Base-by-base conservation (phyloP, 2,113 vertebrate species). In the Dryoscopus gambensis region DNA sequence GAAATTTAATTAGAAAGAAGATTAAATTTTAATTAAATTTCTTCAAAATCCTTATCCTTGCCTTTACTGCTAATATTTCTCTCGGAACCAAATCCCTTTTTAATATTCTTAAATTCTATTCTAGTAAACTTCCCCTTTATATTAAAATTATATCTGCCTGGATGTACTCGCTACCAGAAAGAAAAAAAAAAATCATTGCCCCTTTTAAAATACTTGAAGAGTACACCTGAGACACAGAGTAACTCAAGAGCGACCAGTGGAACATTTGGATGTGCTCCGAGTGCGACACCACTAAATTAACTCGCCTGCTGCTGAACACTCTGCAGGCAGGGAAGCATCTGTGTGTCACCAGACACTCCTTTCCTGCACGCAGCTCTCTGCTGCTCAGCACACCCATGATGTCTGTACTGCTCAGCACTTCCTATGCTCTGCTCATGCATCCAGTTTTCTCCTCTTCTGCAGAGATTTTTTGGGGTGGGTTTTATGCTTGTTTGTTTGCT, bases 21-120 rank as follows among this genome's bases (percentile, higher is more conserved):
- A 98, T 98, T 98, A 98, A 98, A 98, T 98, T 98, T 98, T 98
- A 98, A 98, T 98, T 98, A 98, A 98, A 98, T 98, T 98, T 98
- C 97, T 97, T 93, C 97, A 98, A 98, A 98, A 98, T 98, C 98
- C 97, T 98, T 97, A 97, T 97, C 97, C 97, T 93, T 91, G 95
- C 97, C 97, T 98, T 98, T 97, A 97, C 93, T 97, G 98, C 97
- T 98, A 98, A 98, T 98, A 98, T 98, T 98, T 98, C 98, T 97
- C 97, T 98, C 93, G 16, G 97, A 98, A 97, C 97, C 95, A 98
- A 98, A 98, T 98, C 98, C 98, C 98, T 98, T 97, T 97, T 98
- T 98, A 98, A 98, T 98, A 98, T 98, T 98, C 98, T 98, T 98
- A 98, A 98, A 98, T 98, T 98, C 97, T 97, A 97, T 98, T 98